phyloP scores from a whole-genome alignment of 2,113 vertebrate species.

The Calonectris borealis region DNA sequence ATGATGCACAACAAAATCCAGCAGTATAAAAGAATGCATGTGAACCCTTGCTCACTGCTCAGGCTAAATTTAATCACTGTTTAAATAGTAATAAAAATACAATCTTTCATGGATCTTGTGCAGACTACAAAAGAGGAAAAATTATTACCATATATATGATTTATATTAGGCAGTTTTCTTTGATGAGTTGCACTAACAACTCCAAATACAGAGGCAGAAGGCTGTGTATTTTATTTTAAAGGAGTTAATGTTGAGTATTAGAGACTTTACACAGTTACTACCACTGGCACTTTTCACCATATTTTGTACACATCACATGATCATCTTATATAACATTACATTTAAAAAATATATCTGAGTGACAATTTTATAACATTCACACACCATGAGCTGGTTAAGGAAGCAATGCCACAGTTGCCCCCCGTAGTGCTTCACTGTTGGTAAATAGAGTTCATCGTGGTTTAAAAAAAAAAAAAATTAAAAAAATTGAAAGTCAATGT shows the following conservation, averaged over 20 bases:
- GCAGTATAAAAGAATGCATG: constrained; percentile 94
- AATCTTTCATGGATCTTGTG: constrained; percentile 95
- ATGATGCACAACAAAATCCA: constrained; percentile 97
- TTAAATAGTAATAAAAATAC: constrained; percentile 99
- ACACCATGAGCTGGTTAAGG: constrained; percentile 78
- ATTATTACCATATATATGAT: constrained; percentile 86
- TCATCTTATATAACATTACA: constrained; percentile 92
- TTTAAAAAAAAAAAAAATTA: constrained; percentile 33
- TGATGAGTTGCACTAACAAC: constrained; percentile 80
- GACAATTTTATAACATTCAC: constrained; percentile 81
- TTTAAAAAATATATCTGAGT: constrained; percentile 87
- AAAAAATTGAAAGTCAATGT: constrained; percentile 70
- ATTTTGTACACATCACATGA: constrained; percentile 96
- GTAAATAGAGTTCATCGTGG: constrained; percentile 79
- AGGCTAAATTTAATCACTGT: constrained; percentile 87
- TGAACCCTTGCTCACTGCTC: constrained; percentile 84
- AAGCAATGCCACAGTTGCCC: constrained; percentile 74
- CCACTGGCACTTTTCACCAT: constrained; percentile 96
- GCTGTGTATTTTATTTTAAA: constrained; percentile 81
- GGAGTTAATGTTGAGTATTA: constrained; percentile 81
- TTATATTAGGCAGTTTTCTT: constrained; percentile 85
- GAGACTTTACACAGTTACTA: constrained; percentile 96
- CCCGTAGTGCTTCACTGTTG: constrained; percentile 89
- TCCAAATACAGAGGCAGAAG: constrained; percentile 81
- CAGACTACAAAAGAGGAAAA: constrained; percentile 89